Evolutionary conservation across 2,888 invertebrate species (phyloP).

Genomic region (Camptogramma bilineatum): DNA sequence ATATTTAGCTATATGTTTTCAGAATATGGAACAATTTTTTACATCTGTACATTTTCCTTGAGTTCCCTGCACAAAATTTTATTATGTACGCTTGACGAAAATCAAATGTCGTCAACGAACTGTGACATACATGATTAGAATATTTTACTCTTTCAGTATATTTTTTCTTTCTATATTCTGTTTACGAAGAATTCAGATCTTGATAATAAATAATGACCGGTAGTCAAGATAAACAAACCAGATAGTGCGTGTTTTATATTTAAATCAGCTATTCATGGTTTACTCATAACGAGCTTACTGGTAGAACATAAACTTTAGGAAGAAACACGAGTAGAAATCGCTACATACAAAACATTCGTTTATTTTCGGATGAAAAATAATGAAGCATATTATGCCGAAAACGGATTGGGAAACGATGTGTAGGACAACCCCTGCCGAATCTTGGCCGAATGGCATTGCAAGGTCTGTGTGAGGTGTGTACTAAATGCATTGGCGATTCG

Average conservation of each 20-base stretch:
- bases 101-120: constrained; percentile 1
- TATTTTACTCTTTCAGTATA: not conserved
- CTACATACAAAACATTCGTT: not conserved
- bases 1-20: not conserved
- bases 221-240: constrained; percentile 17
- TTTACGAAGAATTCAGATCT: constrained; percentile 10
- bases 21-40: not conserved
- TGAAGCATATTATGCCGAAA: too few species aligned
- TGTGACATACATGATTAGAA: not conserved
- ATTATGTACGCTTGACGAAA: not conserved
- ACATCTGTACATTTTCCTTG: not conserved
- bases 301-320: not conserved
- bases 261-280: constrained; percentile 1
- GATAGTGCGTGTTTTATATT: constrained; percentile 2
- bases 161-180: constrained; percentile 10
- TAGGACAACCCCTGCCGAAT: too few species aligned
- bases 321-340: not conserved
- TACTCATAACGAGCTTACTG: not conserved
- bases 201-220: constrained; percentile 17
- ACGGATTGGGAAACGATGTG: too few species aligned
- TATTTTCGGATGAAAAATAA: not conserved
- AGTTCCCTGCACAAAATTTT: not conserved
- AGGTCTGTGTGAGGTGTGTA: too few species aligned
- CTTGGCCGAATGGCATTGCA: too few species aligned
- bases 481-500: too few species aligned